Conservation (phyloP, 2,888 invertebrate species). For the Papilio demoleus region DNA sequence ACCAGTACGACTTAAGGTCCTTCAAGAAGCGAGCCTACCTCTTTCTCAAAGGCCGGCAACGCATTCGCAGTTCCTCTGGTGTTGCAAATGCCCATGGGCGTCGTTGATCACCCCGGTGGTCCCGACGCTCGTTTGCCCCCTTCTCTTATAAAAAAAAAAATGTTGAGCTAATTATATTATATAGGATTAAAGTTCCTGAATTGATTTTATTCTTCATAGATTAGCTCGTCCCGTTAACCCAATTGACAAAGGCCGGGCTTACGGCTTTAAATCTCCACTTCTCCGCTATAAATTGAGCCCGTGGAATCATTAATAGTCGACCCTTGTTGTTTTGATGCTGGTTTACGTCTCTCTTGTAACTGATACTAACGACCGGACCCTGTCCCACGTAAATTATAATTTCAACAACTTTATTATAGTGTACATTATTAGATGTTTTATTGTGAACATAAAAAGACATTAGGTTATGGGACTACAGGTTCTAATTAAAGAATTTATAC, state of each 20-base stretch:
- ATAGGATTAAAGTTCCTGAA: constrained; percentile 45
- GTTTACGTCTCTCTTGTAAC: constrained; percentile 25
- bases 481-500: no score
- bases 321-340: constrained; percentile 32
- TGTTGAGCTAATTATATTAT: background rate
- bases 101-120: no score
- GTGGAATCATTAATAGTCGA: constrained; percentile 34
- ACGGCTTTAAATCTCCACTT: constrained; percentile 53
- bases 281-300: constrained; percentile 39
- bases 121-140: no score
- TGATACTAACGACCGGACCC: constrained; percentile 27
- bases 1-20: no score
- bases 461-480: background rate
- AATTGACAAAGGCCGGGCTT: constrained; percentile 45
- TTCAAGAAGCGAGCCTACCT: no score
- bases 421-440: background rate
- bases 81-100: no score
- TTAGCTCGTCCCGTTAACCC: constrained; percentile 50
- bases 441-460: no score
- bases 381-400: constrained; percentile 12
- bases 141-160: no score
- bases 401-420: background rate
- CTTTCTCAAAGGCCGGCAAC: no score
- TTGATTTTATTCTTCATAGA: constrained; percentile 49
- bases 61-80: no score